A percentile compares a stretch with the other conserved stretches of the same genome.
These are phyloP conservation scores for Myrmophylax atrothorax DNA, from an alignment of 2,113 vertebrate genomes.

Conservation along the genomic window DNA sequence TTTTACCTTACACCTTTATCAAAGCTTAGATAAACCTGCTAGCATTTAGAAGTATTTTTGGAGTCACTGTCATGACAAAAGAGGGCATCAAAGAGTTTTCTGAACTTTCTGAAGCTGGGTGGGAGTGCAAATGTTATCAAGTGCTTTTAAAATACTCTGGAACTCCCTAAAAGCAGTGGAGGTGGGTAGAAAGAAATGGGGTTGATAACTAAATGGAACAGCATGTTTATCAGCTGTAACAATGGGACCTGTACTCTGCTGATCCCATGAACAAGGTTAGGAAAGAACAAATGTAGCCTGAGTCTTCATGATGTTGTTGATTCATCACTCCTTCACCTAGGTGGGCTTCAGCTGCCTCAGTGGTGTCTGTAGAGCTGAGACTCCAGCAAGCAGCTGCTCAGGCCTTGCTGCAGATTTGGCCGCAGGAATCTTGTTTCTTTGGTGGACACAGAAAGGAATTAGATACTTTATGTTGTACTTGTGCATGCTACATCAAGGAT, in stretches of 20 bases:
- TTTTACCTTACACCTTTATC: background rate
- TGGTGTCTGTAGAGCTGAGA: background rate
- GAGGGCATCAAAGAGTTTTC: background rate
- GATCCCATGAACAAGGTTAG: background rate
- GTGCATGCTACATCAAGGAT: background rate
- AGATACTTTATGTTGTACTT: background rate
- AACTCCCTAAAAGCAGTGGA: background rate
- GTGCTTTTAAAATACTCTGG: background rate
- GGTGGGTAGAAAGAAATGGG: background rate
- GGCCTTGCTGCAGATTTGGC: background rate
- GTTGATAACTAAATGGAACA: background rate
- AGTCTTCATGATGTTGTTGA: background rate
- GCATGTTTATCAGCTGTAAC: background rate
- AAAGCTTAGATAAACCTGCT: background rate
- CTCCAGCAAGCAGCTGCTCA: background rate
- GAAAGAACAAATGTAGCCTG: background rate
- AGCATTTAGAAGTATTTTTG: background rate
- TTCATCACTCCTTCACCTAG: background rate
- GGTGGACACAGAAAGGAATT: background rate
- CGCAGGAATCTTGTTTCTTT: background rate
- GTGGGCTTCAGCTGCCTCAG: background rate
- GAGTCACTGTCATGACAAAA: background rate
- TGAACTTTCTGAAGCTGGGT: background rate
- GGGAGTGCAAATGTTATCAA: background rate
- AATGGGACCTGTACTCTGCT: background rate